These are phyloP conservation scores for Parotocinclus haroldoi DNA, from an alignment of 2,797 vertebrate species.

Conservation along the genomic window DNA sequence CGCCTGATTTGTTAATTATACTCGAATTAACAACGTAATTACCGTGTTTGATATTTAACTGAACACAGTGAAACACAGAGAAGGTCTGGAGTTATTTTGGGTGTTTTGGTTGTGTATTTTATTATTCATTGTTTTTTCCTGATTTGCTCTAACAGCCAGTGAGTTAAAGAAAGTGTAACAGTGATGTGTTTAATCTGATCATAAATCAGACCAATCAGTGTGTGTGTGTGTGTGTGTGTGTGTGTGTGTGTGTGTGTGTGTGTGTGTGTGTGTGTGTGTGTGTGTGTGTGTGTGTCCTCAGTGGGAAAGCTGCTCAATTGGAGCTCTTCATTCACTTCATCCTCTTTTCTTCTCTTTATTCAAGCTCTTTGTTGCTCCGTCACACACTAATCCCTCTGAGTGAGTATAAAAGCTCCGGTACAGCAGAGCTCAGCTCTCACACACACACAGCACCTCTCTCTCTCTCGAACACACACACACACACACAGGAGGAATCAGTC, in stretches of 20 bases:
- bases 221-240: background rate
- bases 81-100: too few relatives aligned
- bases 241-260: conserved; percentile 11
- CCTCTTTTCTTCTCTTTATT: conserved; percentile 20
- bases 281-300: conserved; percentile 1
- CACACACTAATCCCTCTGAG: conserved; percentile 1
- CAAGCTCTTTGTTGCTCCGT: conserved; percentile 13
- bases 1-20: too few relatives aligned
- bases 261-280: conserved; percentile 26
- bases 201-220: conserved; percentile 81
- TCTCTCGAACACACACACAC: background rate
- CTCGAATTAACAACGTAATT: too few relatives aligned
- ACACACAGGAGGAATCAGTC: background rate
- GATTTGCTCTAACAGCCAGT: too few relatives aligned
- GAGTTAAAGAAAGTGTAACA: conserved; percentile 11
- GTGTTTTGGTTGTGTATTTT: too few relatives aligned
- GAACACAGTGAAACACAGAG: too few relatives aligned
- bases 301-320: conserved; percentile 75
- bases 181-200: conserved; percentile 88
- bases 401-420: background rate
- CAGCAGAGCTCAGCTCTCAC: background rate
- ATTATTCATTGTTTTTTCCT: too few relatives aligned
- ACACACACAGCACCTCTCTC: background rate
- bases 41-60: too few relatives aligned
- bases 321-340: conserved; percentile 87